Conservation (phyloP, 2,888 invertebrate genomes). For the Drosophila cognata region DNA sequence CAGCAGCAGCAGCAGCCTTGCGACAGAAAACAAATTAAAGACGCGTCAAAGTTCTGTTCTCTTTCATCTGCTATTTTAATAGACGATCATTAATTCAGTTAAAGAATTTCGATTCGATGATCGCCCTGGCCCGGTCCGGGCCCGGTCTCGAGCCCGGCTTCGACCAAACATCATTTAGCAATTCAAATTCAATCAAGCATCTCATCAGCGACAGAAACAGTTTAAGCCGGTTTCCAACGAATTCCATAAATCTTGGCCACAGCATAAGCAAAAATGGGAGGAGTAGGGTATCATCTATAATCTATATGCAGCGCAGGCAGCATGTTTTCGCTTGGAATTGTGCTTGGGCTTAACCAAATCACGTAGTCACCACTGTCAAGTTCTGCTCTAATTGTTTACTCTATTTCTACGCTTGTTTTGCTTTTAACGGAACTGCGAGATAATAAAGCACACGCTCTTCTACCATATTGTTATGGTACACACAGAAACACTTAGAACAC, state of each 20-base stretch:
- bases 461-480: conserved; percentile 6
- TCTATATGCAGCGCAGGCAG: conserved; percentile 2
- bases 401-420: conserved; percentile 70
- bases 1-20: conserved; percentile 36
- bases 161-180: conserved; percentile 64
- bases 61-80: conserved; percentile 47
- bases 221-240: conserved; percentile 46
- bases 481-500: conserved; percentile 53
- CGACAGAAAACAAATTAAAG: conserved; percentile 49
- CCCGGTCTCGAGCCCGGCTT: not conserved
- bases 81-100: conserved; percentile 70
- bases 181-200: conserved; percentile 76
- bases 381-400: conserved; percentile 70
- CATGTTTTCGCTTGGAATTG: conserved; percentile 14
- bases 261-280: conserved; percentile 17
- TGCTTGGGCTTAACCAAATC: conserved; percentile 55
- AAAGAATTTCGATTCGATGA: conserved; percentile 58
- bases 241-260: conserved; percentile 35
- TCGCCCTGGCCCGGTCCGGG: conserved; percentile 35
- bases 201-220: conserved; percentile 18
- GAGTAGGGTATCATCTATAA: conserved; percentile 9
- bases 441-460: conserved; percentile 64
- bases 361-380: conserved; percentile 64
- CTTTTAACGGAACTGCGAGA: conserved; percentile 65
- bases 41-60: conserved; percentile 47